These are phyloP conservation scores for Lophotriccus pileatus DNA, from an alignment of 2,797 vertebrate genomes.

Conservation along the genomic window DNA sequence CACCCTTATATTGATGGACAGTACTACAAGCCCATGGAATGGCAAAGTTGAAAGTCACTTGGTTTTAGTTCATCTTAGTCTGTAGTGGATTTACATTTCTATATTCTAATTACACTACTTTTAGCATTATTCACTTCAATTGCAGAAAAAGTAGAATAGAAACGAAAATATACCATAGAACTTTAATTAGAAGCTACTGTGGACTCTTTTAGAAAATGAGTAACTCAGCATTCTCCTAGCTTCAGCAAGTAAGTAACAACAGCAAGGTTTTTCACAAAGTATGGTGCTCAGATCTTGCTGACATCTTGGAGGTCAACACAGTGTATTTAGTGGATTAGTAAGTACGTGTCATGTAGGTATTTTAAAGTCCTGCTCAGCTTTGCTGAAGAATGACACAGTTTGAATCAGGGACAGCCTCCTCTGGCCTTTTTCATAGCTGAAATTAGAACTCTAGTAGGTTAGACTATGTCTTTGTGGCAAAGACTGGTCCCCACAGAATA, in stretches of 20 bases:
- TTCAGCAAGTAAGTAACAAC: not conserved
- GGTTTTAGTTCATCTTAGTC: not conserved
- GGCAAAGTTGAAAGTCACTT: not conserved
- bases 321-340: not conserved
- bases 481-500: not conserved
- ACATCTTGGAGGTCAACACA: not conserved
- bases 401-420: constrained; percentile 8
- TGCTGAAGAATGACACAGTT: constrained; percentile 14
- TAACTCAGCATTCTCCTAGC: not conserved
- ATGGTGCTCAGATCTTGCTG: not conserved
- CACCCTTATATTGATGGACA: not conserved
- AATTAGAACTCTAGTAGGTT: not conserved
- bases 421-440: not conserved
- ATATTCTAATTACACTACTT: not conserved
- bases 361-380: constrained; percentile 6
- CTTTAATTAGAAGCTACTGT: not conserved
- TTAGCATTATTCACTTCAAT: not conserved
- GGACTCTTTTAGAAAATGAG: not conserved
- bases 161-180: not conserved
- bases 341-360: not conserved
- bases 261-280: not conserved
- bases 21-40: not conserved
- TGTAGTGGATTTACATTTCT: not conserved
- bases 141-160: not conserved
- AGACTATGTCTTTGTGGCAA: not conserved